These are phyloP conservation scores for Hephaestus fuliginosus DNA, from an alignment of 2,797 vertebrate species.

Conservation along the genomic window DNA sequence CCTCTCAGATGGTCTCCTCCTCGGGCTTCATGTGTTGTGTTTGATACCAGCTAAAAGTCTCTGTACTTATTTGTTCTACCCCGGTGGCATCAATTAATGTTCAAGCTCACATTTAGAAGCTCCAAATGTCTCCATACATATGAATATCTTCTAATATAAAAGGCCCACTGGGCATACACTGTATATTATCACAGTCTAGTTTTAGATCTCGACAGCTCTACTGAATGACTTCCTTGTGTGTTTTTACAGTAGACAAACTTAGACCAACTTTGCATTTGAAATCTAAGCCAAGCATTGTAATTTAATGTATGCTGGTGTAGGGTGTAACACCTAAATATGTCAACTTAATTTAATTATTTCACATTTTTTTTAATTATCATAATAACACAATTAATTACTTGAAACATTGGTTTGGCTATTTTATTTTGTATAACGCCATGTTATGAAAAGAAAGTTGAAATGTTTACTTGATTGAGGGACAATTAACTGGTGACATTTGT, in stretches of 20 bases:
- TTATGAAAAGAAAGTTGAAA: background rate
- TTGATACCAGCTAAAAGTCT: slow-evolving; percentile 26
- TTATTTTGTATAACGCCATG: background rate
- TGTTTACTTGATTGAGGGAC: background rate
- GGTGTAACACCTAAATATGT: background rate
- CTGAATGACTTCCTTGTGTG: background rate
- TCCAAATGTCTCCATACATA: background rate
- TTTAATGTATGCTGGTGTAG: too few relatives aligned
- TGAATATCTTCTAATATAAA: too few relatives aligned
- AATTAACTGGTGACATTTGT: background rate
- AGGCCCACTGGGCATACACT: too few relatives aligned
- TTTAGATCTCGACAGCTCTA: background rate
- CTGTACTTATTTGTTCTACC: background rate
- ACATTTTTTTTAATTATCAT: background rate
- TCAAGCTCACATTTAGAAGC: background rate
- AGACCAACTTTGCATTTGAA: background rate
- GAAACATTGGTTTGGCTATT: background rate
- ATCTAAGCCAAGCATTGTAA: background rate
- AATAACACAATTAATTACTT: background rate
- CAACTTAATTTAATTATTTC: background rate
- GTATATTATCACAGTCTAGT: background rate
- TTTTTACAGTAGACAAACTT: background rate
- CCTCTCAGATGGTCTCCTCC: slow-evolving; percentile 33
- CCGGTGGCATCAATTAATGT: slow-evolving; percentile 1
- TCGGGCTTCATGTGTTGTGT: slow-evolving; percentile 23